Conservation (phyloP, 2,888 invertebrate genomes). For the Acleris emargana region DNA sequence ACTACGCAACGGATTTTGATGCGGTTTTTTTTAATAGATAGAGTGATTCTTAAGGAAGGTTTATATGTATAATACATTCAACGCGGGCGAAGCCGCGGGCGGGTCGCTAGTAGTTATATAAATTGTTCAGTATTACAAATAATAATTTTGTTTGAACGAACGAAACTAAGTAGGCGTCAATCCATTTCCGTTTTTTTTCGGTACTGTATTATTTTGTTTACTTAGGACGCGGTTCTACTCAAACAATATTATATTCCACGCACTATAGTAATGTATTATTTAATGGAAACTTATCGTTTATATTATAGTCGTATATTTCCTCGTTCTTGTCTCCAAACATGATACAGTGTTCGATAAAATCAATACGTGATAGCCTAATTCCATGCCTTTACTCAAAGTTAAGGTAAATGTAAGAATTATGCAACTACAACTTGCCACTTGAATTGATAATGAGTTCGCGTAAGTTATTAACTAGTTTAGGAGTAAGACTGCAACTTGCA, state of each 20-base stretch:
- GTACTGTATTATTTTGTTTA: constrained; percentile 45
- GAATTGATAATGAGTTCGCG: constrained; percentile 24
- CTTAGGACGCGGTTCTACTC: constrained; percentile 40
- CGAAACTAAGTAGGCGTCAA: constrained; percentile 25
- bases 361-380: constrained; percentile 45
- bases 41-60: too few species aligned
- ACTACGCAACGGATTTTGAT: too few species aligned
- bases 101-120: too few species aligned
- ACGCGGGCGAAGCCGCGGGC: too few species aligned
- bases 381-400: constrained; percentile 49
- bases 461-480: constrained; percentile 28
- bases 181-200: constrained; percentile 14
- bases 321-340: constrained; percentile 40
- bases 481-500: constrained; percentile 10
- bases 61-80: too few species aligned
- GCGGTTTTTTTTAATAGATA: too few species aligned
- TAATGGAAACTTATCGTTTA: constrained; percentile 43
- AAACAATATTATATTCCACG: constrained; percentile 51
- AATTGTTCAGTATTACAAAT: constrained; percentile 3
- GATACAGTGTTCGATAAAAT: constrained; percentile 49
- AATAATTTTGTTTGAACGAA: constrained; percentile 23
- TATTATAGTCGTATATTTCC: constrained; percentile 1
- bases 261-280: constrained; percentile 47
- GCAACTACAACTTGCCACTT: constrained; percentile 25
- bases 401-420: constrained; percentile 43